Evolutionary conservation across 2,113 vertebrate genomes (phyloP).

Genomic region (Hystrix brachyura): DNA sequence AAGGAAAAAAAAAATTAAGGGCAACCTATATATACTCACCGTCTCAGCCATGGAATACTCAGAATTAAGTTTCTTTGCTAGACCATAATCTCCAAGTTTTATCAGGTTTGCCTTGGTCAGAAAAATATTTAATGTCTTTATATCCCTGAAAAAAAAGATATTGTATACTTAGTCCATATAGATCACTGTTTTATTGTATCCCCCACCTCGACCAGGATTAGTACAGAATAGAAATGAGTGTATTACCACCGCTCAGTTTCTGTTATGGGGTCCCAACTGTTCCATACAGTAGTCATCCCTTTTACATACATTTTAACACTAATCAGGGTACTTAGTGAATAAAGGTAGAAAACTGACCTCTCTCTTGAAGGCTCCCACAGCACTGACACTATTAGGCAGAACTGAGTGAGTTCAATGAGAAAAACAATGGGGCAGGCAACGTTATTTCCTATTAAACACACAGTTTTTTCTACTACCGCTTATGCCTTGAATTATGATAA

Average conservation of each 20-base stretch:
- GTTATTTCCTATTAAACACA: background rate
- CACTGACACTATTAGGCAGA: background rate
- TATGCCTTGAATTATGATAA: background rate
- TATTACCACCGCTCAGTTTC: background rate
- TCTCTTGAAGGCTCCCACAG: background rate
- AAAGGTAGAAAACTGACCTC: constrained; percentile 13
- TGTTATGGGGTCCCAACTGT: background rate
- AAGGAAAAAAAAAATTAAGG: constrained; percentile 37
- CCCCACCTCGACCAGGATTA: background rate
- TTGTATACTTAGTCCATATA: constrained; percentile 59
- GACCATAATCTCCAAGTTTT: constrained; percentile 98
- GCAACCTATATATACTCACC: constrained; percentile 89
- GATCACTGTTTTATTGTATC: constrained; percentile 6
- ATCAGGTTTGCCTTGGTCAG: constrained; percentile 99
- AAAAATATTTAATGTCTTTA: constrained; percentile 99
- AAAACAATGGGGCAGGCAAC: background rate
- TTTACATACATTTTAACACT: background rate
- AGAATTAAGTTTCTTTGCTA: constrained; percentile 97
- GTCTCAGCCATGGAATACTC: constrained; percentile 99
- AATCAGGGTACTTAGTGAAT: background rate
- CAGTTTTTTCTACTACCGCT: background rate
- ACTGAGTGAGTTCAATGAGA: background rate
- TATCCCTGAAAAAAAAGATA: constrained; percentile 91
- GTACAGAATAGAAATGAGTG: constrained; percentile 28
- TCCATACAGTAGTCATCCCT: background rate